Base-by-base conservation (phyloP, 1,140 invertebrate species). In the Triops cancriformis region DNA sequence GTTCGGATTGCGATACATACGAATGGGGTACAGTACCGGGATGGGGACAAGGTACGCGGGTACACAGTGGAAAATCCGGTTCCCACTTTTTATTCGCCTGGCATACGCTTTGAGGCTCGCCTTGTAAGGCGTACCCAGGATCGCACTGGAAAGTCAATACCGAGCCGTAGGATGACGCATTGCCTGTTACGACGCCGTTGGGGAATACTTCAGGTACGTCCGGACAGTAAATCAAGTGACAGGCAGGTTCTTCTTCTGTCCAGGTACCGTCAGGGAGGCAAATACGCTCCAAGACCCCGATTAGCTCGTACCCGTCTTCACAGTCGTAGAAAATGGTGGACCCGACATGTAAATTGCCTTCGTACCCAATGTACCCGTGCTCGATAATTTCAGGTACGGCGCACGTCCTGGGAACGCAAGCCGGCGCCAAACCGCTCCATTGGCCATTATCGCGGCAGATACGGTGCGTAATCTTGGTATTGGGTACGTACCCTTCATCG, bases 181-280 rank as follows among this genome's bases (percentile, higher is more conserved):
- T 76, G 12, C 78, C 78, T 28, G 26, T 23, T 6, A 79, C 75
- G 14, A 75, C 26, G 0, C 81, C 82, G 79, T 80, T 28, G 26
- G 80, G 77, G 75, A 81, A 18, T 26, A 79, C 80, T 41, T 80
- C 79, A 3, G 77, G 74, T 41, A 79, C 73, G n/a, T 64, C 73
- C 23, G 78, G 41, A 80, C 82, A 83, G 12, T 74, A 77, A n/a
- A 83, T 78, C 77, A 82, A 82, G 9, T 81, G 74, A 80, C 86
- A 87, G n/a, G 77, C 76, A 0, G 85, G 85, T 26, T 80, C 74
- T 41, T 76, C 64, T 64, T 81, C 80, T 37, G 82, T 82, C 86
- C 86, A 87, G 5, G 76, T 80, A 18, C 83, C 84, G 75, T 83
- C 81, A 37, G 81, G 81, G 14, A 79, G 74, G 80, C 86, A 87